Evolutionary conservation across 2,888 invertebrate genomes (phyloP).

Genomic region (Trimorus sp.): DNA sequence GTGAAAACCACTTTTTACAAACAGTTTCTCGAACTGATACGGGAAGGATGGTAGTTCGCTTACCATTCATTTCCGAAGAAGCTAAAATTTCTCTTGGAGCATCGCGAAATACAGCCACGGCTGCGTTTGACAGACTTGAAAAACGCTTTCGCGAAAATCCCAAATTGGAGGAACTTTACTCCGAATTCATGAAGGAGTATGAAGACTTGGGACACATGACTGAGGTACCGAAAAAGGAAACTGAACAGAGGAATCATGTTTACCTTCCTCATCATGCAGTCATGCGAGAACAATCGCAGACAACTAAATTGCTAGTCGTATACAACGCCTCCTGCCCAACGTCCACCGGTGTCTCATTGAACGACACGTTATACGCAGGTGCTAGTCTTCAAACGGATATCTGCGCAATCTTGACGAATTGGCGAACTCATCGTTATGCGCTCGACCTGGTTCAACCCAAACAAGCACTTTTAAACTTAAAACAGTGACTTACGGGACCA

Average conservation of each 20-base stretch:
- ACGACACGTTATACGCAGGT: not conserved
- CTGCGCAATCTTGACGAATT: not conserved
- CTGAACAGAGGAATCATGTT: not conserved
- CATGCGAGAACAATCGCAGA: not conserved
- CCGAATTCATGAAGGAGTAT: not conserved
- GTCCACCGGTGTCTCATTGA: not conserved
- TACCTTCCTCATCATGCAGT: conserved; percentile 2
- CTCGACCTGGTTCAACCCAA: not conserved
- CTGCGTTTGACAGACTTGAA: too few relatives aligned
- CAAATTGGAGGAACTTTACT: too few relatives aligned
- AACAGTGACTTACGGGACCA: not conserved
- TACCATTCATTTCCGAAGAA: too few relatives aligned
- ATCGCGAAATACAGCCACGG: too few relatives aligned
- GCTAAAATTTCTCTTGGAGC: too few relatives aligned
- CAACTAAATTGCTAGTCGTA: not conserved
- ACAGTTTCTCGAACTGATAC: too few relatives aligned
- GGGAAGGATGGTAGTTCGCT: too few relatives aligned
- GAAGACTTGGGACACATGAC: conserved; percentile 1
- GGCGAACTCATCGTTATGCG: not conserved
- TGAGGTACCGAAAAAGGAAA: not conserved
- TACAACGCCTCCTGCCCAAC: conserved; percentile 1
- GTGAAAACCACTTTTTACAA: too few relatives aligned
- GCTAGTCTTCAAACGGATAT: not conserved
- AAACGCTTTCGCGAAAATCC: too few relatives aligned
- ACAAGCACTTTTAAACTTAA: not conserved